phyloP scores from a whole-genome alignment of 2,113 vertebrate species.

The Tringa solitaria region DNA sequence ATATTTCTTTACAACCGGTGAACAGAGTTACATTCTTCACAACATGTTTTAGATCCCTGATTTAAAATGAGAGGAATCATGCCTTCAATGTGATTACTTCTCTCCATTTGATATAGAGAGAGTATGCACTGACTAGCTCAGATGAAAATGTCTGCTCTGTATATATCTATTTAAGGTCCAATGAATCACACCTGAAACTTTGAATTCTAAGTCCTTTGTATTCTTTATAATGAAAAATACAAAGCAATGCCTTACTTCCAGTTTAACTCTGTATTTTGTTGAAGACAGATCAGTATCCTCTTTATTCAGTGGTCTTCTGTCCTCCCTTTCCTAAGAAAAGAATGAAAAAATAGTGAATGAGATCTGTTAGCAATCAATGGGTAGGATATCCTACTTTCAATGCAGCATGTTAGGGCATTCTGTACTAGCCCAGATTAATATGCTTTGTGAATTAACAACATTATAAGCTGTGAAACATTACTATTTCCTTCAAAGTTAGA shows the following conservation, averaged over 20 bases:
- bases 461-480: neutral
- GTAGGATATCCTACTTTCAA: neutral
- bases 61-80: neutral
- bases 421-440: neutral
- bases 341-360: neutral
- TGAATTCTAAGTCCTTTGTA: neutral
- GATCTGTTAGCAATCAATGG: neutral
- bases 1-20: neutral
- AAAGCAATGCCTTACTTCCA: neutral
- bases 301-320: neutral
- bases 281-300: neutral
- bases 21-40: neutral
- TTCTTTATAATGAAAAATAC: neutral
- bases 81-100: neutral
- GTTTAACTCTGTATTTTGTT: neutral
- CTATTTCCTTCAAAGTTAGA: neutral
- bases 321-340: neutral
- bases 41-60: neutral
- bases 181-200: neutral
- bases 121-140: neutral
- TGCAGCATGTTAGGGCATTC: neutral
- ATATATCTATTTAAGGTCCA: neutral
- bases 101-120: neutral
- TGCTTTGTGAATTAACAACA: neutral
- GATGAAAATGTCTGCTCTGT: slow-evolving; percentile 2